Evolutionary conservation across 2,888 invertebrate genomes (phyloP), one percentile per base, ranked within the genome.

Genomic region (Parapristionchus giblindavisi): DNA sequence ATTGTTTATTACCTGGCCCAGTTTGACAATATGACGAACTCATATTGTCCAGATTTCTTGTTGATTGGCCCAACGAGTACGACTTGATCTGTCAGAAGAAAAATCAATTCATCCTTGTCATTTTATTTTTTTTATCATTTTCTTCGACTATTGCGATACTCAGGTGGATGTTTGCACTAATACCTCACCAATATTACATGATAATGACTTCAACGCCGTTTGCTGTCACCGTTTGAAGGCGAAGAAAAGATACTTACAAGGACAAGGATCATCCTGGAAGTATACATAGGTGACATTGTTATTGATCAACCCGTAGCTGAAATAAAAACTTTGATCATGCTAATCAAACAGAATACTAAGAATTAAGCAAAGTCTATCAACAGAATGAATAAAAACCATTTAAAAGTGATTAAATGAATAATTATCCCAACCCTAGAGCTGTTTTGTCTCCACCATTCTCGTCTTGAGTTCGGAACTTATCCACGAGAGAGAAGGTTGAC

Each of bases 241-340:
- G 21, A 48, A 48, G 14, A 48, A 48, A 48, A 21, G 48, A 48
- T 11, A 75, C 76, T 77, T 66, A 83, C 83, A 83, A 32, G 83
- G 83, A 52, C 83, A 83, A 11, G 83, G 83, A 71, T 83, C 83
- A 48, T 83, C 83, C 68, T 83, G 83, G 77, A 83, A 81, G 74
- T 83, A 83, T 14, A 83, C 78, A 68, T 80, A 83, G 0, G 81
- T 80, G 54, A 78, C 76, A 14, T 77, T 79, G 36, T 76, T 74
- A 56, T 83, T 79, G 54, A 81, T 76, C n/a, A 83, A 77, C 24
- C 83, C 83, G 66, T 83, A 83, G 5, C 83, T 81, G 52, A 82
- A 81, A 54, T n/a, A 54, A 54, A 6, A n/a, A 14, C 6, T 24
- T 5, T 24, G 14, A 6, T 54, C 6, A 6, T 14, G n/a, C n/a